Conservation (phyloP, 2,888 invertebrate genomes). For the Celastrina argiolus region DNA sequence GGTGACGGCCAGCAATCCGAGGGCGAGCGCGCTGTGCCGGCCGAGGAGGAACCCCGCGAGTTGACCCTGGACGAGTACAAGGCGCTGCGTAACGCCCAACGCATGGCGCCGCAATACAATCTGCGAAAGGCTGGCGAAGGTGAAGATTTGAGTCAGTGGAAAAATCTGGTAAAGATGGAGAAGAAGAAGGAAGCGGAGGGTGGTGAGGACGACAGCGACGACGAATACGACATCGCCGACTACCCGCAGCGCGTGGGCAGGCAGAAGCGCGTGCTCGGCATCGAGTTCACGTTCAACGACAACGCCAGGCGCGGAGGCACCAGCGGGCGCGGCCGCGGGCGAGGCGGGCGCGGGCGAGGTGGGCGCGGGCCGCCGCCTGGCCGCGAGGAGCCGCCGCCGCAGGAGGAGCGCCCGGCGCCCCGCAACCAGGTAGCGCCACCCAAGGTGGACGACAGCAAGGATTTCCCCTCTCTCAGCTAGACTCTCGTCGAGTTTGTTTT, state of each 20-base stretch:
- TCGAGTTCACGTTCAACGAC: slow-evolving; percentile 92
- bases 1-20: slow-evolving; percentile 62
- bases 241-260: slow-evolving; percentile 92
- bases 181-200: slow-evolving; percentile 82
- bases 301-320: slow-evolving; percentile 84
- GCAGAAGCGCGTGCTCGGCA: slow-evolving; percentile 90
- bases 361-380: slow-evolving; percentile 71
- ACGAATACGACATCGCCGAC: slow-evolving; percentile 86
- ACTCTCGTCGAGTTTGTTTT: slow-evolving; percentile 61
- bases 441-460: slow-evolving; percentile 96
- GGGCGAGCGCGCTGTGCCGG: slow-evolving; percentile 67
- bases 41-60: slow-evolving; percentile 89
- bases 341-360: slow-evolving; percentile 68
- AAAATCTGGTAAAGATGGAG: slow-evolving; percentile 90
- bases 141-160: slow-evolving; percentile 94
- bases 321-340: slow-evolving; percentile 80
- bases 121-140: slow-evolving; percentile 96
- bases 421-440: slow-evolving; percentile 78
- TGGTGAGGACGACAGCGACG: slow-evolving; percentile 82
- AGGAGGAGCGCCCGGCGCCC: slow-evolving; percentile 58
- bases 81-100: slow-evolving; percentile 86
- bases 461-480: slow-evolving; percentile 95
- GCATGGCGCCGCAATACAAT: slow-evolving; percentile 92
- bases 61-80: slow-evolving; percentile 97
- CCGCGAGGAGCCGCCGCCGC: slow-evolving; percentile 55